These are phyloP conservation scores for Ophonus ardosiacus DNA, from an alignment of 2,888 invertebrate genomes.

Conservation along the genomic window DNA sequence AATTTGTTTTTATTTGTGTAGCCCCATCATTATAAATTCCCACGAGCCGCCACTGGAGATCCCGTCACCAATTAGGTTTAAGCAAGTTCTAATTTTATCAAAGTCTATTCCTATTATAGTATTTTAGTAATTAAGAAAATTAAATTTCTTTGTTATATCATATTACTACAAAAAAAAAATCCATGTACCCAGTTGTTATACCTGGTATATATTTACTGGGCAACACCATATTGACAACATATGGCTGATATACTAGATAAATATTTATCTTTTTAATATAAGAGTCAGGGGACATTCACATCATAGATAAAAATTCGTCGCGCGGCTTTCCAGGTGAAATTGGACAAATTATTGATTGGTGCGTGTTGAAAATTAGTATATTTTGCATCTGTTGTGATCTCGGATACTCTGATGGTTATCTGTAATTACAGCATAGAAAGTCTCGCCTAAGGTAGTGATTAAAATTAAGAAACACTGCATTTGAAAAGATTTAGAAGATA, in stretches of 20 bases:
- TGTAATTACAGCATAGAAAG: constrained; percentile 26
- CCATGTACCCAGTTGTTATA: constrained; percentile 3
- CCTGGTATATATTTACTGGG: constrained; percentile 16
- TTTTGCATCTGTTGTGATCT: constrained; percentile 32
- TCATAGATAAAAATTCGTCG: constrained; percentile 5
- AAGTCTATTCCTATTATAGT: background rate
- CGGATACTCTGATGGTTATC: constrained; percentile 7
- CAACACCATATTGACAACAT: constrained; percentile 40
- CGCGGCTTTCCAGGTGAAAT: constrained; percentile 5
- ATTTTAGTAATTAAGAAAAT: background rate
- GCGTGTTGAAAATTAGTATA: background rate
- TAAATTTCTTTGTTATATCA: constrained; percentile 6
- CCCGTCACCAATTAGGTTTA: too few relatives aligned
- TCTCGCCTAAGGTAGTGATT: constrained; percentile 8
- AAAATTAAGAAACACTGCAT: constrained; percentile 30
- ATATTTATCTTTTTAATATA: constrained; percentile 39
- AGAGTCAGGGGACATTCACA: constrained; percentile 29
- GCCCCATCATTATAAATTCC: too few relatives aligned
- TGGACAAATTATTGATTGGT: constrained; percentile 1
- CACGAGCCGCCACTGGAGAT: too few relatives aligned
- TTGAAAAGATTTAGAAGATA: constrained; percentile 29
- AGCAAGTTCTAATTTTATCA: background rate
- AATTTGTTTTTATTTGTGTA: too few relatives aligned
- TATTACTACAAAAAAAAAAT: background rate
- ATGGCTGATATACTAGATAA: constrained; percentile 28